Conservation (phyloP, 1,140 invertebrate species). For the Achroia grisella region DNA sequence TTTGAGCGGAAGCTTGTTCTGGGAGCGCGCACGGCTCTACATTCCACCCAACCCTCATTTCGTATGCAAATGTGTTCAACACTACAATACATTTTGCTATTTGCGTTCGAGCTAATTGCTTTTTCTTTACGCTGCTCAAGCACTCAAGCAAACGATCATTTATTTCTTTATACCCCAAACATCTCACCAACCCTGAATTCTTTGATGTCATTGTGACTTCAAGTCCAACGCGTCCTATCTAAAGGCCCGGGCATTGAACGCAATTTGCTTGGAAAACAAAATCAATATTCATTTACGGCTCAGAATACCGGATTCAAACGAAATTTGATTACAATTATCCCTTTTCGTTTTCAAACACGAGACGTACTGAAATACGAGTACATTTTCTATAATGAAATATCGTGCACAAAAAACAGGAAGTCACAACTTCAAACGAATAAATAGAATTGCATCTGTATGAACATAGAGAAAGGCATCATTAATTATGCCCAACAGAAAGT, state of each 20-base stretch:
- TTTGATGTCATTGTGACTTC: background rate
- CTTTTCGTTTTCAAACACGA: background rate
- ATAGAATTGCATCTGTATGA: too few relatives aligned
- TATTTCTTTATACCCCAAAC: conserved; percentile 30
- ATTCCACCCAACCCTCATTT: conserved; percentile 36
- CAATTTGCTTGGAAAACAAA: too few relatives aligned
- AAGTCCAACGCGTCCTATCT: too few relatives aligned
- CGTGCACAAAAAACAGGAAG: too few relatives aligned
- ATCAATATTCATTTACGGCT: too few relatives aligned
- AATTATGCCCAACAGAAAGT: too few relatives aligned
- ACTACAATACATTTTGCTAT: conserved; percentile 58
- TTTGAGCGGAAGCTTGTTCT: conserved; percentile 38
- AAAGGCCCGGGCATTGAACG: too few relatives aligned
- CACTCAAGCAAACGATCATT: conserved; percentile 32
- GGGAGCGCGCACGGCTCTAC: conserved; percentile 22
- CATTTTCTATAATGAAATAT: too few relatives aligned
- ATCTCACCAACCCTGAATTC: background rate
- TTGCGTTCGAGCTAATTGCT: conserved; percentile 58
- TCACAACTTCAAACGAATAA: too few relatives aligned
- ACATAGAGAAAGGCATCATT: too few relatives aligned
- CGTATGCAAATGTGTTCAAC: conserved; percentile 53
- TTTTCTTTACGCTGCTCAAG: conserved; percentile 52
- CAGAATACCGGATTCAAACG: too few relatives aligned
- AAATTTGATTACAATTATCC: background rate
- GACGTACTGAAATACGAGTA: background rate